A percentile compares a stretch with the other conserved stretches of the same genome.
These are phyloP conservation scores for Salmo trutta DNA, from an alignment of 2,797 vertebrate genomes.

Conservation along the genomic window DNA sequence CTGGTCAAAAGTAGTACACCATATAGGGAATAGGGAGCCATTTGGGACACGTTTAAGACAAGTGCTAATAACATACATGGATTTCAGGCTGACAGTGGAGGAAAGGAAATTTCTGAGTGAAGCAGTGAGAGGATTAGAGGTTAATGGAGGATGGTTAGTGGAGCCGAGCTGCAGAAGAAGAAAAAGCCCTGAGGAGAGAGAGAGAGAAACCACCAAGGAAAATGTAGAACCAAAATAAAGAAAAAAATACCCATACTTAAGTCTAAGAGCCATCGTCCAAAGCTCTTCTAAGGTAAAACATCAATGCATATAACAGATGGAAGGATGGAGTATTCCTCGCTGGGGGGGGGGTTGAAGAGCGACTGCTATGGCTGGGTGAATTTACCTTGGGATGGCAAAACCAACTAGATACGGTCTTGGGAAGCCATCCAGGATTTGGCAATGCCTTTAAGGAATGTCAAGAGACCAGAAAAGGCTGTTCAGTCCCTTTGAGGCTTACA, in stretches of 20 bases:
- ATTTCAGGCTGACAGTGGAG: slow-evolving; percentile 35
- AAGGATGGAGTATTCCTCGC: neutral
- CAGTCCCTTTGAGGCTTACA: slow-evolving; percentile 27
- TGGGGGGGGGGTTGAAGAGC: neutral
- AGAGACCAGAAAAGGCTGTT: slow-evolving; percentile 47
- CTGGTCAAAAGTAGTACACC: neutral
- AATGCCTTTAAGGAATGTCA: slow-evolving; percentile 25
- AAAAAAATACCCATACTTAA: neutral
- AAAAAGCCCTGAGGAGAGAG: slow-evolving; percentile 28
- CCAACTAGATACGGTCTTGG: neutral
- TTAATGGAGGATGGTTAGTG: slow-evolving; percentile 64
- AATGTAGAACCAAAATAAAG: neutral
- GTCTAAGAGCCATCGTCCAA: neutral
- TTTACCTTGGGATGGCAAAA: neutral
- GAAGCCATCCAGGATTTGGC: neutral
- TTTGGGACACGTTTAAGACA: neutral
- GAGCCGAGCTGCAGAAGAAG: slow-evolving; percentile 29
- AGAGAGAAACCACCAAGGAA: slow-evolving; percentile 4
- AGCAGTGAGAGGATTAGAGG: slow-evolving; percentile 52
- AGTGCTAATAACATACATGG: neutral
- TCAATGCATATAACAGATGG: neutral
- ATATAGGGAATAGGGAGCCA: neutral
- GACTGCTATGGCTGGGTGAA: neutral
- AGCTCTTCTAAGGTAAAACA: neutral
- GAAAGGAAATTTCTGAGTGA: slow-evolving; percentile 16